Percentiles rank a stretch among this genome's conserved stretches.
phyloP scores from a whole-genome alignment of 2,888 invertebrate genomes.

The Labia minor region DNA sequence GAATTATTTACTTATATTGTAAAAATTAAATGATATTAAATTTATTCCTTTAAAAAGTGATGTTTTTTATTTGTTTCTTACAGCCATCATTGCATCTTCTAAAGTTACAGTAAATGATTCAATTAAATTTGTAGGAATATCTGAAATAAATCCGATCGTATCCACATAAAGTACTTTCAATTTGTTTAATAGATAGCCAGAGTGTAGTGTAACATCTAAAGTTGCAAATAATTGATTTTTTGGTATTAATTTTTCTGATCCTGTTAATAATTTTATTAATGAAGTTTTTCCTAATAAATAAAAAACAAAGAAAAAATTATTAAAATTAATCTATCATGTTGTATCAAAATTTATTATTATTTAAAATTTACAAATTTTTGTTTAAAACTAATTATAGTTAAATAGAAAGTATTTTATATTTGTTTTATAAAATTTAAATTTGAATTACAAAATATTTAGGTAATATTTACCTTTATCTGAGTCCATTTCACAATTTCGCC shows the following conservation, averaged over 20 bases:
- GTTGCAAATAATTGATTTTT: constrained; percentile 72
- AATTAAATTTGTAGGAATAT: constrained; percentile 65
- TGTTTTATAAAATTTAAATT: no score
- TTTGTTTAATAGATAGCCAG: constrained; percentile 52
- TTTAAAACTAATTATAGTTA: no score
- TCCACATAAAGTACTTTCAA: constrained; percentile 63
- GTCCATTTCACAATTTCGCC: no score
- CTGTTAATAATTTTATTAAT: constrained; percentile 64
- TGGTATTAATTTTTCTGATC: constrained; percentile 51
- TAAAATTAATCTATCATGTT: background rate
- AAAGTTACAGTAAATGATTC: constrained; percentile 71
- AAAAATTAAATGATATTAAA: no score
- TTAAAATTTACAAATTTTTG: background rate
- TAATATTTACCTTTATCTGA: no score
- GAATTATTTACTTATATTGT: no score
- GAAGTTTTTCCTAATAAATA: constrained; percentile 52
- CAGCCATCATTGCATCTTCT: constrained; percentile 65
- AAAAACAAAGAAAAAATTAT: background rate
- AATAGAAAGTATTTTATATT: no score
- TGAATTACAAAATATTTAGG: no score
- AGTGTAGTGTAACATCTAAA: constrained; percentile 69
- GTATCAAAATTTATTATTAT: background rate
- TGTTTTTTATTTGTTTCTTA: constrained; percentile 30
- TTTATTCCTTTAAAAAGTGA: no score
- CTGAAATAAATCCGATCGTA: constrained; percentile 78